These are phyloP conservation scores for Taurulus bubalis DNA, from an alignment of 2,113 vertebrate species.

Conservation along the genomic window DNA sequence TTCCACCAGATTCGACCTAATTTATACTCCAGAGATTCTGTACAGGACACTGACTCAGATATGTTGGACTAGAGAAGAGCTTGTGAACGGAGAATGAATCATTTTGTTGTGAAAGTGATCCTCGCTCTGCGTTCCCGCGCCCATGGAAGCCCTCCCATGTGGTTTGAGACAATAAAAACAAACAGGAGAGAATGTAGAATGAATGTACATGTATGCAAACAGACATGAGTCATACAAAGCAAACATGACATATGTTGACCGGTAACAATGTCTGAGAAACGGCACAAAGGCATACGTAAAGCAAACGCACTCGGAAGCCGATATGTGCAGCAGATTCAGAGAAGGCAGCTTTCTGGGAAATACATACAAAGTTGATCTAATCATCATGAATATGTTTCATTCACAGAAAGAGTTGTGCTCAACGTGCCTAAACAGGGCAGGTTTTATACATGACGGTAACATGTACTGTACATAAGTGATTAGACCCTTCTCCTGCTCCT, in stretches of 20 bases:
- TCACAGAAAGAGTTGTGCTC: constrained; percentile 1
- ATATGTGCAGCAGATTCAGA: not conserved
- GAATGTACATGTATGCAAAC: constrained; percentile 30
- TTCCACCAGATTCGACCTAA: constrained; percentile 24
- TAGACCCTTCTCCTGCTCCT: too few species aligned
- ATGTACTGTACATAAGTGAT: too few species aligned
- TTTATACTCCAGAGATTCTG: constrained; percentile 22
- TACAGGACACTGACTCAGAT: constrained; percentile 9
- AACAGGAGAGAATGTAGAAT: constrained; percentile 6
- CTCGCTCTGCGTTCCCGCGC: not conserved
- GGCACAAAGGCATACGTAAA: not conserved
- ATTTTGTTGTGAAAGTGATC: constrained; percentile 7
- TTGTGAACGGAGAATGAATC: constrained; percentile 26
- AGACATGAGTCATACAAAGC: constrained; percentile 14
- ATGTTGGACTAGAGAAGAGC: constrained; percentile 13
- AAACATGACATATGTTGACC: constrained; percentile 6
- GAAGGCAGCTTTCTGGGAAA: constrained; percentile 27
- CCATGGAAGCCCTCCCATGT: not conserved
- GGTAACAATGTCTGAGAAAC: constrained; percentile 13
- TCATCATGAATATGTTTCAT: constrained; percentile 34
- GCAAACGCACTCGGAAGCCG: constrained; percentile 5
- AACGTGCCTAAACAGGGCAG: not conserved
- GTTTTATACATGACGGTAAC: constrained; percentile 1
- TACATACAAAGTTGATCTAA: constrained; percentile 22
- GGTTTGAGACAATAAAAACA: constrained; percentile 9